Percentiles rank a stretch among this genome's conserved stretches.
Evolutionary conservation across 2,888 invertebrate species (phyloP).

Genomic region (Lissocephala sabroskyi): DNA sequence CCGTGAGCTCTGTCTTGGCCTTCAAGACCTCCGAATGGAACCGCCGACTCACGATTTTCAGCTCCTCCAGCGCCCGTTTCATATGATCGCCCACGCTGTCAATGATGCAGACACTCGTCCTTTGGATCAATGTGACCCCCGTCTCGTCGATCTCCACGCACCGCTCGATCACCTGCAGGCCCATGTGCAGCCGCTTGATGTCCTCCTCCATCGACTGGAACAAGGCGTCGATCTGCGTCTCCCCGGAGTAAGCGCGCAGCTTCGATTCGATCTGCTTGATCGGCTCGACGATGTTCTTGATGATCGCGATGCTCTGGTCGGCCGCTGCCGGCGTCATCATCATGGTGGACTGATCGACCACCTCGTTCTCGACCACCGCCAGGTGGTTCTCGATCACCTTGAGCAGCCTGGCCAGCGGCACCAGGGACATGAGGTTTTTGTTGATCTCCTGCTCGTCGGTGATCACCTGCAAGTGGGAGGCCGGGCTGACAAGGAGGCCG

Average conservation of each 20-base stretch:
- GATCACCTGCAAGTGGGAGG: slow-evolving; percentile 59
- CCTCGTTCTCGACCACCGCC: slow-evolving; percentile 78
- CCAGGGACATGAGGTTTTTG: slow-evolving; percentile 71
- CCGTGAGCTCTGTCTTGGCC: slow-evolving; percentile 73
- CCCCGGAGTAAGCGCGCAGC: slow-evolving; percentile 74
- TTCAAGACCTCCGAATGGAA: slow-evolving; percentile 73
- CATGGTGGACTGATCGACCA: slow-evolving; percentile 77
- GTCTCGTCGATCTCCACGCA: slow-evolving; percentile 80
- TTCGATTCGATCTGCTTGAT: slow-evolving; percentile 78
- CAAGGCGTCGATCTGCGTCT: slow-evolving; percentile 70
- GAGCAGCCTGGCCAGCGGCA: slow-evolving; percentile 71
- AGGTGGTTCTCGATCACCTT: slow-evolving; percentile 75
- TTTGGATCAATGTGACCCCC: slow-evolving; percentile 79
- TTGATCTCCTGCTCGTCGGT: slow-evolving; percentile 74
- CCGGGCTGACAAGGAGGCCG: slow-evolving; percentile 68
- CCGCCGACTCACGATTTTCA: slow-evolving; percentile 73
- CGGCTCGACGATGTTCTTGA: slow-evolving; percentile 77
- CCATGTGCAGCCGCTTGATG: slow-evolving; percentile 78
- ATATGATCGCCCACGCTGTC: slow-evolving; percentile 76
- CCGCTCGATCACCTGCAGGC: slow-evolving; percentile 79
- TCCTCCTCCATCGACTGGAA: slow-evolving; percentile 77
- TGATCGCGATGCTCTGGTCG: slow-evolving; percentile 79
- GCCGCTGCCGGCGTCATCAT: slow-evolving; percentile 80
- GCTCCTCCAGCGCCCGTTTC: slow-evolving; percentile 74
- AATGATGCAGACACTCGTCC: slow-evolving; percentile 79